Evolutionary conservation across 1,140 invertebrate species (phyloP).

Genomic region (Whitmania pigra): DNA sequence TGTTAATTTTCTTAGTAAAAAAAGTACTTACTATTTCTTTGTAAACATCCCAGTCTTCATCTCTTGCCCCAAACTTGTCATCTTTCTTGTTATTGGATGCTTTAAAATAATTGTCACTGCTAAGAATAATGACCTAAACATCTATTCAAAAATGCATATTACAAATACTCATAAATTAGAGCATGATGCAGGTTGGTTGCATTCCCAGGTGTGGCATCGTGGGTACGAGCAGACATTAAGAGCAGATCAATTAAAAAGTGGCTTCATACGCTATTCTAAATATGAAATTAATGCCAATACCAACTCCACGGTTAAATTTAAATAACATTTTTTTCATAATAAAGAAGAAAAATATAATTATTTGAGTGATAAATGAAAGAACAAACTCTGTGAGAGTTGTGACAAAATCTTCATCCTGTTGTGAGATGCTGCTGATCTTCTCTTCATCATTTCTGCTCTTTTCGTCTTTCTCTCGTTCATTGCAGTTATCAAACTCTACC

Average conservation of each 20-base stretch:
- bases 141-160: not conserved
- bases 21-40: conserved; percentile 65
- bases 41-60: conserved; percentile 91
- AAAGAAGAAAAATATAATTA: too few relatives aligned
- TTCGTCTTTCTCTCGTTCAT: conserved; percentile 59
- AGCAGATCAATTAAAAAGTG: too few relatives aligned
- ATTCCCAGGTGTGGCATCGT: too few relatives aligned
- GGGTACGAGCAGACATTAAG: too few relatives aligned
- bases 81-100: conserved; percentile 58
- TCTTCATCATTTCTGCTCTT: conserved; percentile 70
- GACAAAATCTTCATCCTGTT: conserved; percentile 85
- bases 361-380: too few relatives aligned
- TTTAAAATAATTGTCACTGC: conserved; percentile 30
- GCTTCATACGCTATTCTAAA: too few relatives aligned
- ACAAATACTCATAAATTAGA: not conserved
- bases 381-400: conserved; percentile 55
- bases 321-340: too few relatives aligned
- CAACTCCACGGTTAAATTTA: not conserved
- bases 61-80: conserved; percentile 74
- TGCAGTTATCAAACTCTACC: conserved; percentile 28
- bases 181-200: too few relatives aligned
- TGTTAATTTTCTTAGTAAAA: too few relatives aligned
- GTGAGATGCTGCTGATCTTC: conserved; percentile 74
- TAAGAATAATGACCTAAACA: conserved; percentile 2
- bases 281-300: not conserved